phyloP scores from a whole-genome alignment of 2,888 invertebrate genomes.

The Tuberolachnus salignus region DNA sequence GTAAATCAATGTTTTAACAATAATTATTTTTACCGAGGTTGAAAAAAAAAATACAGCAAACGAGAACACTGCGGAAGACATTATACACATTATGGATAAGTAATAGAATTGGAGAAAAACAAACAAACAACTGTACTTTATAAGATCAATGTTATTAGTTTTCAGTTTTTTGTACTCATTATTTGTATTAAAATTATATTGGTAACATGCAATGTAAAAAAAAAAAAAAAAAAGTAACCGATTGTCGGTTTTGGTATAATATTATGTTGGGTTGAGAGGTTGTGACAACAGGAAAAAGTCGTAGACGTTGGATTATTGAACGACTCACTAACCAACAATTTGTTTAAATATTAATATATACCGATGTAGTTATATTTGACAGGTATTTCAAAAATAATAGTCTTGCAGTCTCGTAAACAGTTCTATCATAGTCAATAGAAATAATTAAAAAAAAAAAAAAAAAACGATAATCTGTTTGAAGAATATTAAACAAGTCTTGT shows the following conservation, averaged over 20 bases:
- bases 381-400: too few relatives aligned
- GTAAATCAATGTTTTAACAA: too few relatives aligned
- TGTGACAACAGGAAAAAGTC: too few relatives aligned
- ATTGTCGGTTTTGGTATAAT: neutral
- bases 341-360: neutral
- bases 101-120: neutral
- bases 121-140: neutral
- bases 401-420: too few relatives aligned
- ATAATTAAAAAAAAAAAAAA: too few relatives aligned
- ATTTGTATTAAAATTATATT: slow-evolving; percentile 9
- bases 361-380: neutral
- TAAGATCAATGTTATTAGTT: neutral
- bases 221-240: neutral
- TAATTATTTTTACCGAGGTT: too few relatives aligned
- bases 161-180: slow-evolving; percentile 21
- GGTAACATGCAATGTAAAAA: slow-evolving; percentile 36
- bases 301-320: neutral
- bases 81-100: neutral
- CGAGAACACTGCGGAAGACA: slow-evolving; percentile 30
- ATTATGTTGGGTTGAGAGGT: too few relatives aligned
- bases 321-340: neutral
- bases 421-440: too few relatives aligned
- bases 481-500: too few relatives aligned
- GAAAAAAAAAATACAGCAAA: neutral
- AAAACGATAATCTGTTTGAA: too few relatives aligned